Evolutionary conservation across 2,113 vertebrate species (phyloP), one percentile per base, ranked within the genome.

Genomic region (Oreotragus oreotragus): DNA sequence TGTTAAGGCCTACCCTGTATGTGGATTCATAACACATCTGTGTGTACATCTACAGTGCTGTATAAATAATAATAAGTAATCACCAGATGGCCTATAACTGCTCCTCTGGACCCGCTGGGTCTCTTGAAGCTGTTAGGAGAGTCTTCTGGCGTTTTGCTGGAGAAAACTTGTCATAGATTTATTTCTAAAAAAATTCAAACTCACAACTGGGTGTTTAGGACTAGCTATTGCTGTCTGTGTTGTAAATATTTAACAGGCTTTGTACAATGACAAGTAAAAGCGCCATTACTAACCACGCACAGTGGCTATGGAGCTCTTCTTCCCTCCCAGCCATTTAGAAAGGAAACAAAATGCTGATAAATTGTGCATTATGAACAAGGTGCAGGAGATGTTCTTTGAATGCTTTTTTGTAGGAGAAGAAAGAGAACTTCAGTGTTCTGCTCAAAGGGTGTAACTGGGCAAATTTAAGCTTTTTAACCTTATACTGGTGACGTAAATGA

Each of bases 11-110:
- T 96, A 13, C 96, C 93, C 95, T 94, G 93, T 97, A 77, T 97
- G 95, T 98, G 97, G 94, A 98, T 98, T 98, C 98, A 98, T 98
- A 98, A 97, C 98, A 96, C 98, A 98, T 98, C 98, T 98, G 98
- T 98, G 98, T 98, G 96, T 97, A 97, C 89, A 97, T 98, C 97
- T 93, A 95, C 53, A 93, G 93, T 95, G 98, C 95, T 97, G 91
- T 98, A 96, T 98, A 98, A 98, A 98, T 98, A 98, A 98, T 98
- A 98, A 97, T 97, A 98, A 98, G 98, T 98, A 98, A 98, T 98
- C 98, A 98, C 98, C 98, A 98, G 98, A 98, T 98, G 98, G 98
- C 97, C 97, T 93, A 28, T 97, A 98, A 98, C 97, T 98, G 98
- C 94, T 98, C 98, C 98, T 98, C 64, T 98, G 98, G 97, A 98